Evolutionary conservation across 2,113 vertebrate genomes (phyloP).

Genomic region (Gymnobelideus leadbeateri): DNA sequence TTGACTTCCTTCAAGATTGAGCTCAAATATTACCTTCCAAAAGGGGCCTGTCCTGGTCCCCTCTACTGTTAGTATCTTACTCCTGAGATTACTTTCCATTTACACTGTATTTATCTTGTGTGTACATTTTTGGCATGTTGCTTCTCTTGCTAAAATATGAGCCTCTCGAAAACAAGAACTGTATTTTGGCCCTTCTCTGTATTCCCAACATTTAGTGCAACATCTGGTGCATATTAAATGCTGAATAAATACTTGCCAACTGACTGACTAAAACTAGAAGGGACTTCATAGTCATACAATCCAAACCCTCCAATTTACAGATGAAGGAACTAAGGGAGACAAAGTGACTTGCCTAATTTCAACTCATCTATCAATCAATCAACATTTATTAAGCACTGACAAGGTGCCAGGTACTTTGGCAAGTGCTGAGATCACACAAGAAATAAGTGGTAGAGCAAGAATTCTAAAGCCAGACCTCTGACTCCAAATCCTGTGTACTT

Average conservation of each 20-base stretch:
- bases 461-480: neutral
- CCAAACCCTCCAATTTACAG: neutral
- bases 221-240: too few relatives aligned
- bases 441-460: neutral
- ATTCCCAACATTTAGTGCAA: neutral
- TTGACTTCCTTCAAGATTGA: too few relatives aligned
- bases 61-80: too few relatives aligned
- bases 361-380: neutral
- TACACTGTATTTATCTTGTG: too few relatives aligned
- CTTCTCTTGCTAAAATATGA: too few relatives aligned
- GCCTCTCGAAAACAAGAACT: neutral
- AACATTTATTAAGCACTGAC: conserved; percentile 27
- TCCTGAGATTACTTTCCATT: too few relatives aligned
- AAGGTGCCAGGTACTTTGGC: conserved; percentile 1
- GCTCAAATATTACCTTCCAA: too few relatives aligned
- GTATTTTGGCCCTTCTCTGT: neutral
- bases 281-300: neutral
- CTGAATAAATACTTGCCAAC: too few relatives aligned
- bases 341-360: neutral
- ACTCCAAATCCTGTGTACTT: conserved; percentile 46
- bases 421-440: neutral
- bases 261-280: neutral
- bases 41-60: too few relatives aligned
- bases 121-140: too few relatives aligned
- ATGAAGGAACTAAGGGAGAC: neutral